Percentiles rank a stretch among this genome's conserved stretches.
These are phyloP conservation scores for Jacana jacana DNA, from an alignment of 2,113 vertebrate genomes.

Conservation along the genomic window DNA sequence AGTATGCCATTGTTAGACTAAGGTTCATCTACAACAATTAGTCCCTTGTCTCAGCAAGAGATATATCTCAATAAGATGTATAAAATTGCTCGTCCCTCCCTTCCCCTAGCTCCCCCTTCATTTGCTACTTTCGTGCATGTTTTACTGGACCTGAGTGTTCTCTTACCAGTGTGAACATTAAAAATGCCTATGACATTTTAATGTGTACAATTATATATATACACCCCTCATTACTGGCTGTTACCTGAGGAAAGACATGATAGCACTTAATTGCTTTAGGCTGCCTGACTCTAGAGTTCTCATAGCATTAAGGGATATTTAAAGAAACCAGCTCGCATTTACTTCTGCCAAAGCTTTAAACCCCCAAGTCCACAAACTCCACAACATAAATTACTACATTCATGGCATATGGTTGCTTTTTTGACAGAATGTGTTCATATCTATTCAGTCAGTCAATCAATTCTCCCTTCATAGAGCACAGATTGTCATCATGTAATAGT, in stretches of 20 bases:
- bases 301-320: not conserved
- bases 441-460: not conserved
- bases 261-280: not conserved
- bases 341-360: not conserved
- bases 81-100: rapidly evolving
- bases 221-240: not conserved
- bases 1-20: not conserved
- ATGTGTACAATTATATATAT: not conserved
- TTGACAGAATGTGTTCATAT: not conserved
- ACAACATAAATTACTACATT: not conserved
- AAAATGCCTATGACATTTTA: not conserved
- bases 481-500: not conserved
- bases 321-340: not conserved
- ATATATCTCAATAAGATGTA: not conserved
- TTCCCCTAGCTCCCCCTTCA: not conserved
- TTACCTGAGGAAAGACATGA: not conserved
- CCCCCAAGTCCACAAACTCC: not conserved
- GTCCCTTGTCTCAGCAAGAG: not conserved
- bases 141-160: rapidly evolving
- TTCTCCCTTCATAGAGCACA: not conserved
- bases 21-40: not conserved
- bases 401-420: not conserved
- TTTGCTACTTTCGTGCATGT: not conserved
- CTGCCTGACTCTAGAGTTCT: not conserved
- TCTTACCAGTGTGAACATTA: rapidly evolving